phyloP scores from a whole-genome alignment of 35 echinoderm and acorn worm genomes.

The Lytechinus pictus region DNA sequence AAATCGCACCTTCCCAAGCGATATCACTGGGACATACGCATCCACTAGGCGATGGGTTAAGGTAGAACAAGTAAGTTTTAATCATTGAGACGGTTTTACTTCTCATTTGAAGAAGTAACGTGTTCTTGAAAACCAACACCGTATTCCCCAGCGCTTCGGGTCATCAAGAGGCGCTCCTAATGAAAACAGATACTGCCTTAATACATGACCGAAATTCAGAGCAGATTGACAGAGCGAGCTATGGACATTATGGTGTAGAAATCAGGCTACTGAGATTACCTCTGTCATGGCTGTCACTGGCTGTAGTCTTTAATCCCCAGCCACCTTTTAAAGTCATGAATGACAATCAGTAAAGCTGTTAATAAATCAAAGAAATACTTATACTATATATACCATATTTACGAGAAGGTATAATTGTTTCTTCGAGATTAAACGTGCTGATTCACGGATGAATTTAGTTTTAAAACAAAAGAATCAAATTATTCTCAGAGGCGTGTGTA shows the following conservation, averaged over 20 bases:
- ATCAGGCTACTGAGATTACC: not conserved
- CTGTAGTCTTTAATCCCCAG: not conserved
- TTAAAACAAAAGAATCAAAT: no score
- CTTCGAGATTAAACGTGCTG: no score
- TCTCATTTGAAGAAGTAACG: conserved; percentile 5
- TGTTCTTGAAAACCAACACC: not conserved
- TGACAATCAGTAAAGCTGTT: no score
- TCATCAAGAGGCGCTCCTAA: not conserved
- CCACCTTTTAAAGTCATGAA: not conserved
- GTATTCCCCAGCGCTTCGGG: not conserved
- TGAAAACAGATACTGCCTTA: not conserved
- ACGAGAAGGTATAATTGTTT: no score
- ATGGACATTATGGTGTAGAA: not conserved
- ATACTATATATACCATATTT: no score
- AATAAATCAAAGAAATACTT: no score
- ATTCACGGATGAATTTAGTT: no score
- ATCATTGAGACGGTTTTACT: not conserved
- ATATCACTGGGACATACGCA: no score
- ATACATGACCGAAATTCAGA: not conserved
- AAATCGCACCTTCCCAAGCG: no score
- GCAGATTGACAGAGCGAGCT: not conserved
- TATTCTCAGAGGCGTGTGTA: no score
- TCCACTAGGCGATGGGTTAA: no score
- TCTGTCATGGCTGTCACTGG: no score
- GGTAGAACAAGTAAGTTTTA: not conserved